Evolutionary conservation across 2,797 vertebrate species (phyloP).

Genomic region (Sebastes jordani): DNA sequence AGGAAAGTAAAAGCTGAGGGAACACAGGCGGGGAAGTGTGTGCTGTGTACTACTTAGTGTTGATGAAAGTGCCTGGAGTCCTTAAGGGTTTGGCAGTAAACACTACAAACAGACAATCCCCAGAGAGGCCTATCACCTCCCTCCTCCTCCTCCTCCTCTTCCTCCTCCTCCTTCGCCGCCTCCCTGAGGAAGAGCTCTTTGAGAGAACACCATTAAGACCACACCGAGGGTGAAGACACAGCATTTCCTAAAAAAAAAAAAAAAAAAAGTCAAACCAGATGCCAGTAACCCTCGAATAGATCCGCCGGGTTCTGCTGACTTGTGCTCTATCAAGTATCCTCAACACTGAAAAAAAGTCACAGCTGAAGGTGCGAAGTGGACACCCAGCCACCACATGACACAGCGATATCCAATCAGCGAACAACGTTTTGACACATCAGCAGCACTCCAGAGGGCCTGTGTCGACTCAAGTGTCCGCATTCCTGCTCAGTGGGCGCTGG

Average conservation of each 20-base stretch:
- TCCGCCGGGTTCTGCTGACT: constrained; percentile 50
- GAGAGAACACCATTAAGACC: constrained; percentile 54
- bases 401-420: constrained; percentile 68
- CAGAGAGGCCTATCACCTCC: constrained; percentile 54
- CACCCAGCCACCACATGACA: constrained; percentile 67
- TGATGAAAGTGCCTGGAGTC: constrained; percentile 74
- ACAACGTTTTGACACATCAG: constrained; percentile 74
- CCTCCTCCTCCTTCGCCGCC: neutral
- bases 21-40: constrained; percentile 49
- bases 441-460: constrained; percentile 61
- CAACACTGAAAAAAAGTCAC: constrained; percentile 57
- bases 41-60: constrained; percentile 57
- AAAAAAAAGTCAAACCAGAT: constrained; percentile 43
- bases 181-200: constrained; percentile 51
- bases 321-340: constrained; percentile 48
- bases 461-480: constrained; percentile 69
- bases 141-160: constrained; percentile 3
- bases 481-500: constrained; percentile 47
- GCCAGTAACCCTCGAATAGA: constrained; percentile 46
- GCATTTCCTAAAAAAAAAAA: constrained; percentile 31
- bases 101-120: constrained; percentile 77
- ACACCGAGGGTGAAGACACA: constrained; percentile 43
- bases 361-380: constrained; percentile 73
- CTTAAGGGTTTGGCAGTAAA: constrained; percentile 75
- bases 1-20: constrained; percentile 42